Base-by-base conservation (phyloP, 1,140 invertebrate genomes). In the Planococcus citri region DNA sequence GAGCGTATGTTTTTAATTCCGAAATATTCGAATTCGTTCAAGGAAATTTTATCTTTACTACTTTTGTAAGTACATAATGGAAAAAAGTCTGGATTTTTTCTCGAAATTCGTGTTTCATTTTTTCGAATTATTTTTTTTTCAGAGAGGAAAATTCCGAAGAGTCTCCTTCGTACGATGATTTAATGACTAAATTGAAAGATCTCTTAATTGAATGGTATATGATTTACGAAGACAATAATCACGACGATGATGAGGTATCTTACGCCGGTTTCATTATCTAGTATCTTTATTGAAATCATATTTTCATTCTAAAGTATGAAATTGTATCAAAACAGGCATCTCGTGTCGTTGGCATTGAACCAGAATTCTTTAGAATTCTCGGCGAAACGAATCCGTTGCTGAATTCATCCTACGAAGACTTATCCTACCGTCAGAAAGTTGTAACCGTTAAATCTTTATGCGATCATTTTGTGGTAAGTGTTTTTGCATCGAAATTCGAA, bases 401-500 rank as follows among this genome's bases (percentile, higher is more conserved):
- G 33, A 74, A 74, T 70, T 76, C 77, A 69, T 73, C 76, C 41
- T 83, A 81, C 71, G 80, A 82, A 76, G 78, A 83, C 69, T 72
- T 83, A 20, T 75, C 75, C 58, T 79, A 79, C 51, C 77, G 80
- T 60, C 76, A 79, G 72, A 77, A 78, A 73, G 79, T 83, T 29
- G 82, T 81, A 80, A 75, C 83, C 29, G 70, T 83, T 6, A 84
- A 84, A 74, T 75, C 76, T 29, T 75, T 83, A 22, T 83, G 82
- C 78, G 82, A 84, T 74, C 74, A 80, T 20, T 20, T n/a, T 2
- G n/a, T 51, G 41, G 41, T 51, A 51, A 9, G 12, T 51, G 33
- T 37, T 14, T 37, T 37, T 37, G 33, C 33, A 37, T 70, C 67
- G 1, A 57, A 41, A 38, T 71, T 51, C 8, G 2, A 67, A 67